Evolutionary conservation across 2,888 invertebrate species (phyloP).

Genomic region (Nomada fabriciana): DNA sequence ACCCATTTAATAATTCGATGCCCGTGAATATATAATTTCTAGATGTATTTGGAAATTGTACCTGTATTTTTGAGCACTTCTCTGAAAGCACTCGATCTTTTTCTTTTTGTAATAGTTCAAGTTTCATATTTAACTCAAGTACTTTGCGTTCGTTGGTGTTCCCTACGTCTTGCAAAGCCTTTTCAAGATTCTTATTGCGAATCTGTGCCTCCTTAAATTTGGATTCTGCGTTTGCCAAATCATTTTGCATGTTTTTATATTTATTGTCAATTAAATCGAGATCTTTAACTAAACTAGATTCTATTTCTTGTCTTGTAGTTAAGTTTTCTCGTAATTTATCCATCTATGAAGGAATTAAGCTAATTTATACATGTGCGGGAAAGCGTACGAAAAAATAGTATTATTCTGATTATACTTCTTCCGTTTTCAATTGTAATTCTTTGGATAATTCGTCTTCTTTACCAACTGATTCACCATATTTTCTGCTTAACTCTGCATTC

Average conservation of each 20-base stretch:
- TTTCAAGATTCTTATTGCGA: constrained; percentile 36
- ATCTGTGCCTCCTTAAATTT: constrained; percentile 38
- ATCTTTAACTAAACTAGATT: constrained; percentile 43
- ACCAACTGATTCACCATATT: constrained; percentile 12
- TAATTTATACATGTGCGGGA: neutral
- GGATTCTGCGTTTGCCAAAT: constrained; percentile 17
- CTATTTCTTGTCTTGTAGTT: constrained; percentile 31
- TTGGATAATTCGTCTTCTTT: constrained; percentile 6
- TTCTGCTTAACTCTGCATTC: constrained; percentile 31
- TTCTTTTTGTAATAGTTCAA: constrained; percentile 39
- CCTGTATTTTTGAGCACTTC: constrained; percentile 33
- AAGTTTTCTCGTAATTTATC: constrained; percentile 36
- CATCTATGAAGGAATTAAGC: constrained; percentile 27
- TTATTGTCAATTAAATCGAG: constrained; percentile 27
- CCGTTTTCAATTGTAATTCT: constrained; percentile 2
- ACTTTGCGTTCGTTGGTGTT: neutral
- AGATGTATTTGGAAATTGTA: neutral
- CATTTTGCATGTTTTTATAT: constrained; percentile 20
- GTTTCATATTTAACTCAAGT: constrained; percentile 34
- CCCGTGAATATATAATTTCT: neutral
- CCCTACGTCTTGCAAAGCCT: neutral
- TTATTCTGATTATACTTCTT: constrained; percentile 21
- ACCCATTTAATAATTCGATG: neutral
- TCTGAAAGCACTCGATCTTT: constrained; percentile 33
- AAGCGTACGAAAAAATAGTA: neutral